Evolutionary conservation across 2,888 invertebrate species (phyloP), one percentile per base, ranked within the genome.

Genomic region (Drosophila rellima): DNA sequence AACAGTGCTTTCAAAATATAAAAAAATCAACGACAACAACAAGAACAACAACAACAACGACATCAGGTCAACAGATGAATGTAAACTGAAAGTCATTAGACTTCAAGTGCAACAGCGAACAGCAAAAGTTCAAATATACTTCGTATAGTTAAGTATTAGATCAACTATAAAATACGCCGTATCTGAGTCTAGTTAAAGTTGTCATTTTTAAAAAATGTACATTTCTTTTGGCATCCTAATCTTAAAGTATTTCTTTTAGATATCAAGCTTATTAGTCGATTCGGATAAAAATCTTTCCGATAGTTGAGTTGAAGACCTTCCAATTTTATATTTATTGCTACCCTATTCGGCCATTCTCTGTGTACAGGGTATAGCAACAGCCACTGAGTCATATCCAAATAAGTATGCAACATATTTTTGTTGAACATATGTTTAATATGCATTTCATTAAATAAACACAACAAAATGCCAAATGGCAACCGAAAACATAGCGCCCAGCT

Each of bases 401-500:
- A 72, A 77, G 74, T 77, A 62, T 56, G 78, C 78, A 63, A 63
- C 64, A 60, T 54, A 63, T 47, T 78, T 77, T 65, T 39, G n/a
- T 26, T 48, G 17, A 70, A 70, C 83, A 83, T 82, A 82, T 86
- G 88, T 86, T 88, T 73, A 66, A 75, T 70, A 71, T 78, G 88
- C 83, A 82, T 83, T 88, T 78, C 86, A 88, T 83, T 85, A 85
- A 83, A 88, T 81, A 78, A 83, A 80, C 80, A 78, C 65, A 82
- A 67, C 69, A 65, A 69, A 74, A 54, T 70, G 78, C 48, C 66
- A 61, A 67, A 47, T 63, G 45, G 59, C 74, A 69, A 44, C 20
- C 62, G 31, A 61, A 65, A 65, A 70, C 60, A 75, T 69, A 23
- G 44, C 59, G 44, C 61, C 45, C 67, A 66, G 57, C 71, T 70